A percentile compares a stretch with the other conserved stretches of the same genome.
Evolutionary conservation across 1,140 invertebrate species (phyloP).

Genomic region (Trinorchestia longiramus): DNA sequence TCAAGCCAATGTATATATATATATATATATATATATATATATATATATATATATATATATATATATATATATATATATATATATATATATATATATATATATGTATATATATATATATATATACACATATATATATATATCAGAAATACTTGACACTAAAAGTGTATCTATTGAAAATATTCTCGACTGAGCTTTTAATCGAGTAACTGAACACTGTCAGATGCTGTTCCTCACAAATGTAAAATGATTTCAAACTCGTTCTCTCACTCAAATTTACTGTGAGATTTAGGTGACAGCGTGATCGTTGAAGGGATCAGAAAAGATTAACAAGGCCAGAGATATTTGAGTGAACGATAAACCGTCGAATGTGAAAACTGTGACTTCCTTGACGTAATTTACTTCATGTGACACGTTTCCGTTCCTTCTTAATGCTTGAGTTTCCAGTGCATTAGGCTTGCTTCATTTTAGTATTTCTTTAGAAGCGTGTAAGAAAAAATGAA

Average conservation of each 20-base stretch:
- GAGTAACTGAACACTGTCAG: no score
- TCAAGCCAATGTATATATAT: no score
- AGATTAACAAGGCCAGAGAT: not conserved
- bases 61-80: not conserved
- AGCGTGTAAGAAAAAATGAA: not conserved
- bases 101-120: not conserved
- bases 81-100: not conserved
- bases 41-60: not conserved
- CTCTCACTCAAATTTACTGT: not conserved
- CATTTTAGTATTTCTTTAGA: not conserved
- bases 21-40: not conserved
- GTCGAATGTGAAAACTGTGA: not conserved
- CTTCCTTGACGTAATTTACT: not conserved
- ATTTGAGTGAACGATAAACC: not conserved
- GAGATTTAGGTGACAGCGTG: not conserved
- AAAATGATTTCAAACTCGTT: not conserved
- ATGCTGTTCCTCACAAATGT: no score
- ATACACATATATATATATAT: not conserved
- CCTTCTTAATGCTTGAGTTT: not conserved
- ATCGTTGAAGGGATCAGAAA: not conserved
- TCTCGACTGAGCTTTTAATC: not conserved
- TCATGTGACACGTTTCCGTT: not conserved
- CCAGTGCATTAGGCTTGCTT: constrained; percentile 8
- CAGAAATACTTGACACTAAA: not conserved
- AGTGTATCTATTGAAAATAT: not conserved